Base-by-base conservation (phyloP, 2,113 vertebrate species). In the Ceratotherium simum region DNA sequence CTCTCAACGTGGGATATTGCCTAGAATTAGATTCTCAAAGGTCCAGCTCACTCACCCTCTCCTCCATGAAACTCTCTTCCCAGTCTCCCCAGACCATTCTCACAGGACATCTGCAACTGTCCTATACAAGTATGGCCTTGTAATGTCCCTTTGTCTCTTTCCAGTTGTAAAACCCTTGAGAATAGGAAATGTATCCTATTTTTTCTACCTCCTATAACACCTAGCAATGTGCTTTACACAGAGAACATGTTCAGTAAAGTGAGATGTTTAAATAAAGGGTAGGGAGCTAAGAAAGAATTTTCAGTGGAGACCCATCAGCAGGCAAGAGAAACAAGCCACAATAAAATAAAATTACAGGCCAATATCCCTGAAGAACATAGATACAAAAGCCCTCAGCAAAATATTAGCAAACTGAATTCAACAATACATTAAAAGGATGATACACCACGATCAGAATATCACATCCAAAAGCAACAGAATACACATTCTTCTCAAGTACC, bases 71-170 rank as follows among this genome's bases (percentile, higher is more conserved):
- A 81, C 78, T 81, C 60, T 72, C 51, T 76, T 18, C 76, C 23
- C 33, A 20, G 29, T 60, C 25, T 70, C 13, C 12, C 3, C 3
- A 20, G 42, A 29, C 33, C 0, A 10, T 81, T 58, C 21, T 72
- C 42, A 54, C 14, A 42, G 25, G 11, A 69, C 23, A 62, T 11
- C 33, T 46, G 33, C 36, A 60, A 42, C 36, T 87, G 13, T 91
- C 11, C 33, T 8, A 18, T 6, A 39, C 2, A 36, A 0, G 0
- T 60, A 48, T 5, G n/a, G 2, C 56, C 65, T 60, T 10, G 1
- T 67, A 65, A 69, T 23, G 21, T 70, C 18, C 17, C 51, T 62
- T 2, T 56, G 1, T 33, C 5, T 82, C 36, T 25, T 70, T 78
- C 13, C 56, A 46, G 5, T 33, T 75, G 1, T 36, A 58, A 60